These are phyloP conservation scores for Mormyrops attenuatus DNA, from an alignment of 2,797 vertebrate species.

Conservation along the genomic window DNA sequence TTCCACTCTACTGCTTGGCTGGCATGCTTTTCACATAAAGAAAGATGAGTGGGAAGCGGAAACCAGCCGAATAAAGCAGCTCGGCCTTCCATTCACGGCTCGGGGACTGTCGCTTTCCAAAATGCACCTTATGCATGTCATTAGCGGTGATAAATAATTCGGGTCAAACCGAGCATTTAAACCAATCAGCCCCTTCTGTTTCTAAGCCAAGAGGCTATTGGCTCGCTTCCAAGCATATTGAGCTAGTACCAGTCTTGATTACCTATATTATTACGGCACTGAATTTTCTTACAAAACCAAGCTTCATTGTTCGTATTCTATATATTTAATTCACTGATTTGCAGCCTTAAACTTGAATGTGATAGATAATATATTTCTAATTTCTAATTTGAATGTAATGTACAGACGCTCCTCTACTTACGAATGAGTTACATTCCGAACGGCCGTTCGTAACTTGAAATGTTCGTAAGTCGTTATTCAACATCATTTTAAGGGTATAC, in stretches of 20 bases:
- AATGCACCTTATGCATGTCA: slow-evolving; percentile 14
- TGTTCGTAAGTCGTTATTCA: too few relatives aligned
- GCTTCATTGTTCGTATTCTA: neutral
- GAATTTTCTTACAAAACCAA: neutral
- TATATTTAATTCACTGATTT: neutral
- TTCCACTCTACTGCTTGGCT: slow-evolving; percentile 79
- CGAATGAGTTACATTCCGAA: too few relatives aligned
- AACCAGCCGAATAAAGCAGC: slow-evolving; percentile 62
- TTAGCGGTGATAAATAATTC: neutral
- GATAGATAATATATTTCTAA: neutral
- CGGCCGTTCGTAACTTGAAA: too few relatives aligned
- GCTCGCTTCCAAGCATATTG: neutral
- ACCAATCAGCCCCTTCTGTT: neutral
- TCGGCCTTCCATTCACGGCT: slow-evolving; percentile 60
- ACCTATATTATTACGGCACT: neutral
- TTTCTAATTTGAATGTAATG: neutral
- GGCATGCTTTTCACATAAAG: slow-evolving; percentile 82
- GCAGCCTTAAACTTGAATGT: neutral
- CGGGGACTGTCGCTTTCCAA: slow-evolving; percentile 40
- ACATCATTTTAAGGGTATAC: too few relatives aligned
- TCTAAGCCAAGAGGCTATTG: neutral
- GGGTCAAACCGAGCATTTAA: neutral
- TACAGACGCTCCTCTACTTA: too few relatives aligned
- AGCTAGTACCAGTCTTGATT: neutral
- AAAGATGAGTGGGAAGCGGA: slow-evolving; percentile 63